Evolutionary conservation across 2,888 invertebrate genomes (phyloP), one percentile per base, ranked within the genome.

Genomic region (Julus scanicus): DNA sequence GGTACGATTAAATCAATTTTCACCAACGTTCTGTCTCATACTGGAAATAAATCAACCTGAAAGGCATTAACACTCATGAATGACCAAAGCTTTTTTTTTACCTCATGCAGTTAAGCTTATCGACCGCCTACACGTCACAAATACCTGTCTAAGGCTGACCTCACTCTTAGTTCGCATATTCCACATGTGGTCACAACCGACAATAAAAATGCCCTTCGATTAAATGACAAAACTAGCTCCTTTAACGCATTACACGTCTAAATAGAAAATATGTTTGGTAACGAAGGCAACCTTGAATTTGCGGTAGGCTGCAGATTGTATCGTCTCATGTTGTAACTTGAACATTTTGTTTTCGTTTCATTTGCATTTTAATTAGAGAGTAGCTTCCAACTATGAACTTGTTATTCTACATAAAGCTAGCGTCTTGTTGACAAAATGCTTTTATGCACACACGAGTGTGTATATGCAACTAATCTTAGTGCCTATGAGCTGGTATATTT

Each of bases 11-110:
- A 63, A 63, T 63, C 63, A 63, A 63, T 63, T 63, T 63, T 63
- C 63, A 63, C 20, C 63, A 20, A 63, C 63, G 20, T 63, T 63
- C 63, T 20, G 20, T 63, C 63, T 63, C 63, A 20, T 63, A 63
- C 63, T 63, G 20, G 4, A 63, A n/a, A 63, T 63, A 63, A 63
- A 63, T 63, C 63, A 63, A 6, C 63, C 63, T 63, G 63, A 20
- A 63, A 63, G 63, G 63, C 63, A 63, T 63, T 63, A 63, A 20
- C 63, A 63, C 63, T n/a, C 63, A 63, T 63, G 20, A 63, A 63
- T 63, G 63, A 9, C 20, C 63, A 63, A 20, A 5, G 63, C 20
- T 63, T 63, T 63, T 63, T 63, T 63, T 29, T 29, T 29, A 29
- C 29, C 29, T 29, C 20, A n/a, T n/a, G n/a, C n/a, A 20, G 20